Percentiles rank a stretch among this genome's conserved stretches.
Evolutionary conservation across 2,113 vertebrate species (phyloP).

Genomic region (Pseudorectes ferrugineus): DNA sequence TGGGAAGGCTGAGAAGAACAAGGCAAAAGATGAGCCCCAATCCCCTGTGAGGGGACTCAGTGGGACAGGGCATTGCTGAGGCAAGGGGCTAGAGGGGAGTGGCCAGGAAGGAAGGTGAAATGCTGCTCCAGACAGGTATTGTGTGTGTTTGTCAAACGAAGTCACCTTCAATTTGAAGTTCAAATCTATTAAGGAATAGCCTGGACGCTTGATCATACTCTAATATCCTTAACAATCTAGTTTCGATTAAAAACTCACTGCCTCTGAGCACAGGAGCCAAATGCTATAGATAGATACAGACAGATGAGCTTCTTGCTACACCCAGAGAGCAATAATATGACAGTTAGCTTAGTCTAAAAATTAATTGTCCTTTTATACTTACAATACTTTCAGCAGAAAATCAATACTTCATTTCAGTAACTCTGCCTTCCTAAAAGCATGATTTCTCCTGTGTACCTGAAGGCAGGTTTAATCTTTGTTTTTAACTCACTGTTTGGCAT

Average conservation of each 20-base stretch:
- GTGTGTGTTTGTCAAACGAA: not conserved
- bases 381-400: constrained; percentile 17
- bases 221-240: not conserved
- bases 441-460: not conserved
- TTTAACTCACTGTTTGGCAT: not conserved
- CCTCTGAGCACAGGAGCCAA: not conserved
- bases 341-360: not conserved
- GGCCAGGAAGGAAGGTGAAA: not conserved
- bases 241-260: not conserved
- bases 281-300: not conserved
- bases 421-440: not conserved
- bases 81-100: not conserved
- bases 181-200: not conserved
- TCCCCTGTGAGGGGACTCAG: not conserved
- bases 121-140: not conserved
- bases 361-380: constrained; percentile 38
- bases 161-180: constrained; percentile 3
- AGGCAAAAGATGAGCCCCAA: not conserved
- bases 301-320: not conserved
- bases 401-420: constrained; percentile 16
- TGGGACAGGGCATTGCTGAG: not conserved
- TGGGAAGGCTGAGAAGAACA: not conserved
- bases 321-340: constrained; percentile 1
- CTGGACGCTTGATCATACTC: not conserved
- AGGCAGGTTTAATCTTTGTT: not conserved